Percentiles rank a stretch among this genome's conserved stretches.
Conservation (phyloP, 2,113 vertebrate genomes). For the Lophius piscatorius region DNA sequence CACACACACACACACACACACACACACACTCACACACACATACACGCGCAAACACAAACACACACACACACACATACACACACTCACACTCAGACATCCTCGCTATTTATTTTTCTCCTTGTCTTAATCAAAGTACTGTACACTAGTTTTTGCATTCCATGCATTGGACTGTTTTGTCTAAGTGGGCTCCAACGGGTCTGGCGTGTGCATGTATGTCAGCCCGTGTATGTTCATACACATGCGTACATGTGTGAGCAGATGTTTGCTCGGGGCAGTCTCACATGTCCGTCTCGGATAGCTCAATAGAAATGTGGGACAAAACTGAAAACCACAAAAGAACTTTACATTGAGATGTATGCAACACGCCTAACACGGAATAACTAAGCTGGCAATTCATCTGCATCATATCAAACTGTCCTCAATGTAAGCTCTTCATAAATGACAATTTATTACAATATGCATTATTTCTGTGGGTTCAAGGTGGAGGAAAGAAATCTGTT, state of each 20-base stretch:
- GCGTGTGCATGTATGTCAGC: conserved; percentile 58
- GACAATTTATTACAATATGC: conserved; percentile 74
- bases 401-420: conserved; percentile 51
- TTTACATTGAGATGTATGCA: conserved; percentile 57
- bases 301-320: conserved; percentile 72
- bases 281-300: conserved; percentile 74
- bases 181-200: conserved; percentile 39
- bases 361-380: conserved; percentile 56
- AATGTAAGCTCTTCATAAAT: conserved; percentile 64
- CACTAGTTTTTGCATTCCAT: conserved; percentile 13
- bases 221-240: conserved; percentile 69
- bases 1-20: conserved; percentile 22
- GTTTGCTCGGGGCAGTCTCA: conserved; percentile 74
- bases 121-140: conserved; percentile 46
- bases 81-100: conserved; percentile 17
- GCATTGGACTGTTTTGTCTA: not conserved
- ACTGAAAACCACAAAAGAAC: conserved; percentile 72
- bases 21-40: conserved; percentile 27
- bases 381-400: conserved; percentile 57
- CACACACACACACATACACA: conserved; percentile 21
- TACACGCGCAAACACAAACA: conserved; percentile 1
- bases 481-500: conserved; percentile 77
- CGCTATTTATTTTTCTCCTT: conserved; percentile 28
- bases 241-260: conserved; percentile 80
- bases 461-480: conserved; percentile 74